phyloP scores from a whole-genome alignment of 2,888 invertebrate species.

The Carabus problematicus region DNA sequence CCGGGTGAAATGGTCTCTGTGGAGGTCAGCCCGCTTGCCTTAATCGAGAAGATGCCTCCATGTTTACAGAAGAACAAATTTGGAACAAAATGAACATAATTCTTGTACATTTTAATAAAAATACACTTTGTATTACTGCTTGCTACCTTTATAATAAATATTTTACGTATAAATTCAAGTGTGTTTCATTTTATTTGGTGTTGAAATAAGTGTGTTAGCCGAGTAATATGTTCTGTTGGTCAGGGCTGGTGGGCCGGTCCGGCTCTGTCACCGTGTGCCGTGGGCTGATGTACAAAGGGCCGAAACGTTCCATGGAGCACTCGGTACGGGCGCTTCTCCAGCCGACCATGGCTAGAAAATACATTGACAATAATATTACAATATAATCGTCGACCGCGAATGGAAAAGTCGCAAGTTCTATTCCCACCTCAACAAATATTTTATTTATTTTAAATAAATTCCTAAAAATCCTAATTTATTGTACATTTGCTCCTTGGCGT shows the following conservation, averaged over 20 bases:
- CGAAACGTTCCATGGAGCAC: constrained; percentile 58
- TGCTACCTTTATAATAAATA: not conserved
- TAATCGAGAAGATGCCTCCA: constrained; percentile 76
- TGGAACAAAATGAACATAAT: constrained; percentile 59
- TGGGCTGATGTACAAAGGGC: constrained; percentile 59
- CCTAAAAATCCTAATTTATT: too few species aligned
- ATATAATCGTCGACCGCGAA: too few species aligned
- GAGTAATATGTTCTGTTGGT: constrained; percentile 48
- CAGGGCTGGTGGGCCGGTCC: constrained; percentile 43
- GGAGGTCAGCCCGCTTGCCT: constrained; percentile 74
- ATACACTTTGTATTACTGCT: not conserved
- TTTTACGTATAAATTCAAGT: not conserved
- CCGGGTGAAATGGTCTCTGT: constrained; percentile 77
- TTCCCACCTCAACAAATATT: not conserved
- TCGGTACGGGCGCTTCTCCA: constrained; percentile 58
- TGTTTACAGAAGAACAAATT: constrained; percentile 72
- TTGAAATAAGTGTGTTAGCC: too few species aligned
- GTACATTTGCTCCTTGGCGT: too few species aligned
- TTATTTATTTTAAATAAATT: not conserved
- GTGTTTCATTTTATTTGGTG: not conserved
- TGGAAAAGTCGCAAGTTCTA: too few species aligned
- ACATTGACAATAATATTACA: not conserved
- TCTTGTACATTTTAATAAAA: too few species aligned
- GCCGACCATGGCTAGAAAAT: constrained; percentile 58
- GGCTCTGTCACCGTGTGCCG: constrained; percentile 56